A percentile compares a stretch with the other conserved stretches of the same genome.
Conservation (phyloP, 2,888 invertebrate species). For the Periphyllus acericola region DNA sequence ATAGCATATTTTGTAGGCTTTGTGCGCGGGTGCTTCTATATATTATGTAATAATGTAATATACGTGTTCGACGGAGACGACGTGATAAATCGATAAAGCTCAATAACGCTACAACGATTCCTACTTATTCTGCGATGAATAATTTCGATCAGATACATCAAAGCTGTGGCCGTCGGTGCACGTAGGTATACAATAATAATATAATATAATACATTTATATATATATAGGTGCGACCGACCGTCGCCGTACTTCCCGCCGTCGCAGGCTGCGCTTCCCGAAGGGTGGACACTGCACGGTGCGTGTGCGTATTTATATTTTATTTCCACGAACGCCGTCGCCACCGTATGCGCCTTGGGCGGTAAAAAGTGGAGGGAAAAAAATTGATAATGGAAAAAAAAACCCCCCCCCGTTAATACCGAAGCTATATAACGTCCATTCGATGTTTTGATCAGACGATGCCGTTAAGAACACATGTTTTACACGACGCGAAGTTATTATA, state of each 20-base stretch:
- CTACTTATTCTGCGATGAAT: slow-evolving; percentile 34
- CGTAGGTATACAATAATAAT: neutral
- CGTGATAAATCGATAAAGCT: slow-evolving; percentile 30
- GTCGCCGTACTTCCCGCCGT: neutral
- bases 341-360: neutral
- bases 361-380: too few relatives aligned
- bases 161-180: neutral
- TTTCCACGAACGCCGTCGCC: neutral
- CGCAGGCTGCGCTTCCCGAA: too few relatives aligned
- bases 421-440: too few relatives aligned
- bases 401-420: too few relatives aligned
- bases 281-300: too few relatives aligned
- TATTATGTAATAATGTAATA: neutral
- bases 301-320: too few relatives aligned
- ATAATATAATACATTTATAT: neutral
- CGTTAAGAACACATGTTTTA: too few relatives aligned
- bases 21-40: neutral
- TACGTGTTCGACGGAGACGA: neutral
- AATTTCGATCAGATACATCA: slow-evolving; percentile 35
- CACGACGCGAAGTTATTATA: too few relatives aligned
- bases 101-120: slow-evolving; percentile 43
- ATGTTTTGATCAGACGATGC: too few relatives aligned
- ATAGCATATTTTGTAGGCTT: neutral
- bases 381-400: too few relatives aligned
- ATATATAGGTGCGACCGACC: neutral